Conservation (phyloP, 64 coral and sea anemone species). For the Dendronephthya gigantea region DNA sequence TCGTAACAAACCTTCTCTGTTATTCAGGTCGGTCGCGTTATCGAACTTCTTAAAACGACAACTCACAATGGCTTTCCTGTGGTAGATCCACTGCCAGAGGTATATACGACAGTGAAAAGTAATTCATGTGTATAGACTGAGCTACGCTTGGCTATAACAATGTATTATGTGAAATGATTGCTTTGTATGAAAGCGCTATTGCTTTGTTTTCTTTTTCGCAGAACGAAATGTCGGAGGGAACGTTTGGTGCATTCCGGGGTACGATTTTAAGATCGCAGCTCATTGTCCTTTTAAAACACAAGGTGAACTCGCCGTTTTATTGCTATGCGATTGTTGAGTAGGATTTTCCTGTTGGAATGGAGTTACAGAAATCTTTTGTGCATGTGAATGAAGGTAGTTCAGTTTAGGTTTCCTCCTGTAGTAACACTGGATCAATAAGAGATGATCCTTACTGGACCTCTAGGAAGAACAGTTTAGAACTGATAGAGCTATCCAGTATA, state of each 20-base stretch:
- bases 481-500: background rate
- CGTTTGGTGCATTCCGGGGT: slow-evolving; percentile 61
- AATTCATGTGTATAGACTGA: slow-evolving; percentile 7
- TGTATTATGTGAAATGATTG: too few relatives aligned
- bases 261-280: slow-evolving; percentile 81
- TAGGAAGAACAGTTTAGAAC: too few relatives aligned
- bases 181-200: too few relatives aligned
- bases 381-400: too few relatives aligned
- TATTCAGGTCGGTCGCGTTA: slow-evolving; percentile 66
- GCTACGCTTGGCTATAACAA: background rate
- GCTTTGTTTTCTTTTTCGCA: slow-evolving; percentile 34
- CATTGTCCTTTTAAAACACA: slow-evolving; percentile 87
- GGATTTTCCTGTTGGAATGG: too few relatives aligned
- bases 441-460: too few relatives aligned
- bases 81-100: slow-evolving; percentile 30
- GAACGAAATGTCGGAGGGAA: background rate
- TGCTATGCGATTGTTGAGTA: background rate
- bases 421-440: too few relatives aligned
- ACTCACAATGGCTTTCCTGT: slow-evolving; percentile 95
- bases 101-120: background rate
- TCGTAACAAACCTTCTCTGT: background rate
- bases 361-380: too few relatives aligned
- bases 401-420: too few relatives aligned
- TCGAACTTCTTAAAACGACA: slow-evolving; percentile 75
- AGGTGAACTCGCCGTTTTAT: slow-evolving; percentile 32